phyloP scores from a whole-genome alignment of 1,140 invertebrate species.

The Ceratosolen solmsi region DNA sequence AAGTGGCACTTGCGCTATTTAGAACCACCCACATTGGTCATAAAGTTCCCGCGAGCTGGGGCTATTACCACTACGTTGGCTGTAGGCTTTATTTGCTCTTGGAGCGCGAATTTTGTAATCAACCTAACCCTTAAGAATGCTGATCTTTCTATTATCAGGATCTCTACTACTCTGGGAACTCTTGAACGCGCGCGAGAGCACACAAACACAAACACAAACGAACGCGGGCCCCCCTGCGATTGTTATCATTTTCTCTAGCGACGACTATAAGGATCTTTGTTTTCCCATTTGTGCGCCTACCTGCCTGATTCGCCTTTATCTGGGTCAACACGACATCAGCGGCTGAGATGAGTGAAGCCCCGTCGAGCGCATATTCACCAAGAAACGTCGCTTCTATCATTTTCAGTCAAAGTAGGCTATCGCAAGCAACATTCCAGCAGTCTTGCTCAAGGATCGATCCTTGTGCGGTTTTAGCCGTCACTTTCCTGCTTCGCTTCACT shows the following conservation, averaged over 20 bases:
- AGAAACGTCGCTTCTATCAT: constrained; percentile 3
- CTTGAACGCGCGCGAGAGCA: too few relatives aligned
- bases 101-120: background rate
- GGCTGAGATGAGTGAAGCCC: background rate
- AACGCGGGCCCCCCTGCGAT: too few relatives aligned
- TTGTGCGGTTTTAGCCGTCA: constrained; percentile 21
- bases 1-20: background rate
- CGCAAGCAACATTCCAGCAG: constrained; percentile 7
- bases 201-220: too few relatives aligned
- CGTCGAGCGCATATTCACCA: background rate
- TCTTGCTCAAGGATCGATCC: constrained; percentile 9
- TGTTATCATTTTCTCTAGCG: background rate
- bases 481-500: constrained; percentile 1
- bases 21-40: background rate
- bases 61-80: background rate
- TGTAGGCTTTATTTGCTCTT: background rate
- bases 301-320: background rate
- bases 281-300: background rate
- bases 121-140: background rate
- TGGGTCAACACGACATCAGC: background rate
- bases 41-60: background rate
- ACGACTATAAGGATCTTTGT: background rate
- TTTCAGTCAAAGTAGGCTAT: constrained; percentile 25
- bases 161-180: background rate
- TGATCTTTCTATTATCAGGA: background rate